Evolutionary conservation across 2,888 invertebrate genomes (phyloP), one percentile per base, ranked within the genome.

Genomic region (Harpagoxenus sublaevis): DNA sequence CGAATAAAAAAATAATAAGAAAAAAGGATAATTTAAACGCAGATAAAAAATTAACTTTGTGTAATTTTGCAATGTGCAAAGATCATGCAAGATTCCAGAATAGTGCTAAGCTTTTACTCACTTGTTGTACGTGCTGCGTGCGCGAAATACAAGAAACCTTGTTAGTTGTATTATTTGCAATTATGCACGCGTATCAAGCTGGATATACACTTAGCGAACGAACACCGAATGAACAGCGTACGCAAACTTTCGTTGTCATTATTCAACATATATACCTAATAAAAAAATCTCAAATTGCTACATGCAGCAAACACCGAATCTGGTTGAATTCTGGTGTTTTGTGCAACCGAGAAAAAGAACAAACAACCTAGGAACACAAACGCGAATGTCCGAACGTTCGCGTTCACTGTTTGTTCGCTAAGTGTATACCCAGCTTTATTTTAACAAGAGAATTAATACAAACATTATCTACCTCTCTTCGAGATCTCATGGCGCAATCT

Each of bases 401-500:
- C 23, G 23, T 23, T 23, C 23, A 23, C 23, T 23, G 23, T 23
- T 23, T 23, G 23, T 23, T 23, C 23, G 23, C 23, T 23, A 23
- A 23, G 23, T 23, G 23, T 23, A 23, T 23, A 23, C 23, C 23
- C 23, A 23, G 23, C 23, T 23, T 23, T 48, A 2, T 48, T 62
- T 65, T 39, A 65, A 18, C 9, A 39, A 63, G 23, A n/a, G 4
- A 53, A 15, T 35, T 39, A 39, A 75, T 62, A 15, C 8, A 45
- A 45, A 45, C 35, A 3, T 60, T 45, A 3, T 28, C 6, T 95
- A 98, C 98, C 97, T 99, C 99, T 96, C 98, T 99, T 95, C 99
- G 97, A 95, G 99, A 99, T 94, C 99, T 97, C 91, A 99, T 96
- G 57, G 99, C 99, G 96, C 99, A 99, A 96, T 99, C 99, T 95